These are phyloP conservation scores for Epinephelus moara DNA, from an alignment of 2,113 vertebrate species.

Conservation along the genomic window DNA sequence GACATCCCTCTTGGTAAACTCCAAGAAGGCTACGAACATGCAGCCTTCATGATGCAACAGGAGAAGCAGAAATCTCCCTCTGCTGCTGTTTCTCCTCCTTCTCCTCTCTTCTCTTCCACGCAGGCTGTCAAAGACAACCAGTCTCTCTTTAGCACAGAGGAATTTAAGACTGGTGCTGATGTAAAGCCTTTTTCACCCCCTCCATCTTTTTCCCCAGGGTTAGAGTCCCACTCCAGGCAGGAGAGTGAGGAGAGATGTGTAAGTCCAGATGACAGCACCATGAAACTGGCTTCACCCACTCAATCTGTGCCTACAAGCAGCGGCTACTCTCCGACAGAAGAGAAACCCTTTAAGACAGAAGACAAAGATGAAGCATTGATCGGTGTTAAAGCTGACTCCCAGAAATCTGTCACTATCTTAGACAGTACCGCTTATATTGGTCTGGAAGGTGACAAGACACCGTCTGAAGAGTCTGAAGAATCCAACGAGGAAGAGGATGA, in stretches of 20 bases:
- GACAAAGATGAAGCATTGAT: constrained; percentile 66
- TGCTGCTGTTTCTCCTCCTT: constrained; percentile 30
- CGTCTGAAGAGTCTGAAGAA: constrained; percentile 81
- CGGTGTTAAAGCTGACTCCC: constrained; percentile 44
- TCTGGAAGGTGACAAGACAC: constrained; percentile 85
- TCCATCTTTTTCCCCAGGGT: constrained; percentile 66
- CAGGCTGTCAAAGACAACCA: constrained; percentile 56
- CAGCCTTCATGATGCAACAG: constrained; percentile 78
- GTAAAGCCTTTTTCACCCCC: constrained; percentile 70
- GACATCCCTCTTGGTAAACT: constrained; percentile 88
- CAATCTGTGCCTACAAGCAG: constrained; percentile 95
- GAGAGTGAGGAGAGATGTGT: constrained; percentile 92
- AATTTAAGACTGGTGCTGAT: constrained; percentile 43
- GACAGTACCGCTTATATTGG: constrained; percentile 75
- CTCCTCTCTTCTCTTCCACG: constrained; percentile 30
- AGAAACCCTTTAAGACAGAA: constrained; percentile 85
- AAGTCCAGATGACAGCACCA: constrained; percentile 96
- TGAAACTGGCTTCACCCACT: constrained; percentile 95
- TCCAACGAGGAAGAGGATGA: constrained; percentile 75
- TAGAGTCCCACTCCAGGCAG: constrained; percentile 73
- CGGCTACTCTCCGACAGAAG: constrained; percentile 94
- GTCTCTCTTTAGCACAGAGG: constrained; percentile 49
- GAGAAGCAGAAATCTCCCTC: constrained; percentile 72
- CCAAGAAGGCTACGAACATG: constrained; percentile 84
- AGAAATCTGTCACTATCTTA: constrained; percentile 69